Evolutionary conservation across 2,797 vertebrate genomes (phyloP).

Genomic region (Poecilia picta): DNA sequence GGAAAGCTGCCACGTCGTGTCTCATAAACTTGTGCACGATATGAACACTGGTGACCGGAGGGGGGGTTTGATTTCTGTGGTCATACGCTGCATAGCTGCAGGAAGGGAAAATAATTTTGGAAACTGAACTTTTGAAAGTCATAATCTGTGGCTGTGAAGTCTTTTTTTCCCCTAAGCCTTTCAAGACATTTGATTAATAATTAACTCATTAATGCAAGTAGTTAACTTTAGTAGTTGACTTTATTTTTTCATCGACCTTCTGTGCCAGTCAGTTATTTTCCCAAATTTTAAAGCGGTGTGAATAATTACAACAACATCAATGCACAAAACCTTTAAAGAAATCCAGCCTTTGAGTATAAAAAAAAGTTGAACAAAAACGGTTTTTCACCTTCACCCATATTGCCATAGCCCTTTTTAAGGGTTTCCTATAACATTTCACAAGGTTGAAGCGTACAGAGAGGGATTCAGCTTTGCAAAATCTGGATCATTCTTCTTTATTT

Average conservation of each 20-base stretch:
- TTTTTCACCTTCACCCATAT: not conserved
- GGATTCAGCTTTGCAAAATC: not conserved
- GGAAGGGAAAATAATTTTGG: not conserved
- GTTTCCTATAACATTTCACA: not conserved
- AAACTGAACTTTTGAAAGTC: not conserved
- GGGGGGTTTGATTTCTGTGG: not conserved
- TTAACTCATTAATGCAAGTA: not conserved
- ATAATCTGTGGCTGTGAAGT: not conserved
- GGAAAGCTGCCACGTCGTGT: conserved; percentile 33
- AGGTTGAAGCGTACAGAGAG: not conserved
- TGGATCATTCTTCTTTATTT: not conserved
- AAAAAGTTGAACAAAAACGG: not conserved
- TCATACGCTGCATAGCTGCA: not conserved
- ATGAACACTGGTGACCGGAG: not conserved
- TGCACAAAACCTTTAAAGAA: not conserved
- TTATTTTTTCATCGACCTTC: not conserved
- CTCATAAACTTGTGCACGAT: not conserved
- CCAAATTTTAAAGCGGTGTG: not conserved
- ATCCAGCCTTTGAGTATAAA: not conserved
- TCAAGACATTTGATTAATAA: not conserved
- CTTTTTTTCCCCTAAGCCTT: not conserved
- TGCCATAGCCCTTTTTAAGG: not conserved
- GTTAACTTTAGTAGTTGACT: not conserved
- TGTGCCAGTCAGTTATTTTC: not conserved
- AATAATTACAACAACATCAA: no score